Evolutionary conservation across 92 coral and sea anemone species (phyloP).

Genomic region (Palythoa grandis): DNA sequence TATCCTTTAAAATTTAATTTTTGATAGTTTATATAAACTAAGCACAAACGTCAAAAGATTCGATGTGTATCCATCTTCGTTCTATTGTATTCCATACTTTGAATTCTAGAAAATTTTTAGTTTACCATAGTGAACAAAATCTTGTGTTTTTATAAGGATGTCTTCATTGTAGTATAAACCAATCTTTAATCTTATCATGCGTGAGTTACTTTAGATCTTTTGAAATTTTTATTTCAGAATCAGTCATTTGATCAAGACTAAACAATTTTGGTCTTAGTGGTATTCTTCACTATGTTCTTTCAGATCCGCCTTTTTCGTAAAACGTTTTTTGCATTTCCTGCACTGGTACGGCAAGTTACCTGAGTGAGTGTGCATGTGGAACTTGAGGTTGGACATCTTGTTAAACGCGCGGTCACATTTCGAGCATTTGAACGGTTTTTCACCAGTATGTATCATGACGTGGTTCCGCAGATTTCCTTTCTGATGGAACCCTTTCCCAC

Average conservation of each 20-base stretch:
- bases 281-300: conserved; percentile 76
- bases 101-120: conserved; percentile 6
- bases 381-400: conserved; percentile 97
- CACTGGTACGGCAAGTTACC: conserved; percentile 87
- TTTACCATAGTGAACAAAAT: neutral
- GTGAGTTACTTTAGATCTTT: neutral
- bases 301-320: conserved; percentile 79
- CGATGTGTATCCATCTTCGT: neutral
- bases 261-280: conserved; percentile 47
- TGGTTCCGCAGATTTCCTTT: conserved; percentile 97
- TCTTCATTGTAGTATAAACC: neutral
- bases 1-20: neutral
- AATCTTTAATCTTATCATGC: neutral
- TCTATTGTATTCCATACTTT: neutral
- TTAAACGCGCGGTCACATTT: conserved; percentile 94
- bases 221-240: neutral
- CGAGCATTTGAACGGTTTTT: conserved; percentile 91
- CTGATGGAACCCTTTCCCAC: conserved; percentile 98
- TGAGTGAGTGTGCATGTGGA: conserved; percentile 96
- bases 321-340: conserved; percentile 77
- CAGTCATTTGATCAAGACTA: neutral
- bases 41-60: neutral
- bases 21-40: conserved; percentile 7
- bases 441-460: conserved; percentile 98
- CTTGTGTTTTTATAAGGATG: neutral